Conservation (phyloP, 2,888 invertebrate species). For the Baccha elongata region DNA sequence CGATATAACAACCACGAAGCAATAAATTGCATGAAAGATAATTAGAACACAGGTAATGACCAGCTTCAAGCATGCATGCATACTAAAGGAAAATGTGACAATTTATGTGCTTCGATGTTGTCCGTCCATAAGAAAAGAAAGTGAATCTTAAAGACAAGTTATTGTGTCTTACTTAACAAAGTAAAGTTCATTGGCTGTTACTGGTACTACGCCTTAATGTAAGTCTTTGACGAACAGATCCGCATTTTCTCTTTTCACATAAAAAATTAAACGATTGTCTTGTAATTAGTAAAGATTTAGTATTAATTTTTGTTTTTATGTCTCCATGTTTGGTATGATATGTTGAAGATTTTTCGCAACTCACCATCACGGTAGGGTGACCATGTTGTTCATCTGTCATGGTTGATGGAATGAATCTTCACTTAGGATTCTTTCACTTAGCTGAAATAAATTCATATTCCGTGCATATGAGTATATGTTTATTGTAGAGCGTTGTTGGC, state of each 20-base stretch:
- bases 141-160: slow-evolving; percentile 49
- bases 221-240: slow-evolving; percentile 39
- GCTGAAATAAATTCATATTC: slow-evolving; percentile 3
- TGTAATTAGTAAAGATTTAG: slow-evolving; percentile 59
- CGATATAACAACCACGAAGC: neutral
- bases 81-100: slow-evolving; percentile 31
- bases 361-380: slow-evolving; percentile 63
- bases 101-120: slow-evolving; percentile 17
- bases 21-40: slow-evolving; percentile 7
- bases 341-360: slow-evolving; percentile 58
- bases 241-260: slow-evolving; percentile 60
- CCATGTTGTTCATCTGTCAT: slow-evolving; percentile 65
- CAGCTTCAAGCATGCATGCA: slow-evolving; percentile 25
- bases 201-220: slow-evolving; percentile 49
- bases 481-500: neutral
- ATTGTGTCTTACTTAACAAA: slow-evolving; percentile 38
- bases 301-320: slow-evolving; percentile 13
- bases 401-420: slow-evolving; percentile 60
- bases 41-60: slow-evolving; percentile 34
- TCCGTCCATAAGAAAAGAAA: slow-evolving; percentile 55
- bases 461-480: neutral
- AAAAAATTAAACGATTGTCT: slow-evolving; percentile 40
- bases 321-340: slow-evolving; percentile 22
- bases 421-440: slow-evolving; percentile 26
- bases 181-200: slow-evolving; percentile 56